phyloP scores from a whole-genome alignment of 1,140 invertebrate species.

The Brachionus koreanus region DNA sequence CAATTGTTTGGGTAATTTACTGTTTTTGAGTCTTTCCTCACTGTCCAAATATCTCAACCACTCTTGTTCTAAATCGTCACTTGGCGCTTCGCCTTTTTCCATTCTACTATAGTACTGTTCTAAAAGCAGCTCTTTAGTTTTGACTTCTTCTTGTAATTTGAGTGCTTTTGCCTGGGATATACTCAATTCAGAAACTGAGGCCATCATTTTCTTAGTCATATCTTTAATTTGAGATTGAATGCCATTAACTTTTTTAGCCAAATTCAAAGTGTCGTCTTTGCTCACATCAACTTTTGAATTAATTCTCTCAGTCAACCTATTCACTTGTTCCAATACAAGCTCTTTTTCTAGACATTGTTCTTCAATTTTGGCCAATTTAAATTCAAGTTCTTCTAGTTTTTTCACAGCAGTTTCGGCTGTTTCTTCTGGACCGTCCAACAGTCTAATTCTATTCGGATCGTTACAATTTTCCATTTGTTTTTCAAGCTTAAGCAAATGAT shows the following conservation, averaged over 20 bases:
- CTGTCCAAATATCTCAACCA: conserved; percentile 51
- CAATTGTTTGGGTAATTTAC: background rate
- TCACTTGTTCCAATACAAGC: conserved; percentile 57
- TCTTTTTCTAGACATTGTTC: conserved; percentile 54
- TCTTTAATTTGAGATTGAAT: conserved; percentile 55
- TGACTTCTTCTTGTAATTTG: conserved; percentile 54
- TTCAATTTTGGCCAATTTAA: conserved; percentile 39
- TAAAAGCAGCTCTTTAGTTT: conserved; percentile 53
- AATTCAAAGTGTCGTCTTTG: conserved; percentile 56
- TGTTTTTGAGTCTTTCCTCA: conserved; percentile 47
- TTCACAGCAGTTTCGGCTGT: conserved; percentile 52
- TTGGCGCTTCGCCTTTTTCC: conserved; percentile 54
- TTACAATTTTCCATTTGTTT: conserved; percentile 55
- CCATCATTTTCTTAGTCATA: conserved; percentile 57
- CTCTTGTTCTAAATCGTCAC: conserved; percentile 51
- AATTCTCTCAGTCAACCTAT: conserved; percentile 51
- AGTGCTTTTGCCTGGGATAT: conserved; percentile 57
- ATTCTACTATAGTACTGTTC: conserved; percentile 48
- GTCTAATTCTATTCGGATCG: conserved; percentile 52
- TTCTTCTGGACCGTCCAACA: conserved; percentile 54
- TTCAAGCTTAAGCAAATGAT: conserved; percentile 56
- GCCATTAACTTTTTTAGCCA: conserved; percentile 58
- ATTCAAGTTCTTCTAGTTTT: conserved; percentile 52
- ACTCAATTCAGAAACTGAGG: conserved; percentile 57
- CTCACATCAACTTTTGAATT: conserved; percentile 52